Base-by-base conservation (phyloP, 2,797 vertebrate species). In the Oryzias sinensis region DNA sequence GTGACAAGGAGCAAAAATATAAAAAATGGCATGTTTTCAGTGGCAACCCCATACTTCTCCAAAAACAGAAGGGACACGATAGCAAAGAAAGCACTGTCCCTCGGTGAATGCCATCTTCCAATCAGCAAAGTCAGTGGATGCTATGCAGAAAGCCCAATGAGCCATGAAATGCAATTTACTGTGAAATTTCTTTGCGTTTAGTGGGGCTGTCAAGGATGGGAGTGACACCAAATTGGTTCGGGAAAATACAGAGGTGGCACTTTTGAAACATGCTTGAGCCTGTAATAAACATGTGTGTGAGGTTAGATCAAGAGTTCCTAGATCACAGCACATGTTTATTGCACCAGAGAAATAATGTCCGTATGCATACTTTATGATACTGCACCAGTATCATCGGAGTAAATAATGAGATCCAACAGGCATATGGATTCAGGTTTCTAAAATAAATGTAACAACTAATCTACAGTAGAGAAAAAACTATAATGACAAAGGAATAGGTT, bases 251-350 rank as follows among this genome's bases (percentile, higher is more conserved):
- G 95, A 96, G 94, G 93, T 95, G 97, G 95, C 97, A 98, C 96
- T 96, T 93, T 91, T 96, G 96, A 98, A 99, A 99, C 97, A 99
- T 98, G 97, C 96, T 96, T 96, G 92, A 97, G 96, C 96, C 94
- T 95, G 95, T 94, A 97, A 98, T 99, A 98, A 98, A 98, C 97
- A 99, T 99, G 97, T 96, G 94, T 87, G 96, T 97, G 97, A 96
- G 90, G 79, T 94, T 94, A 95, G 95, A 94, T 95, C 87, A 91
- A 91, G 68, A 90, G 77, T 90, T 95, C 95, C 92, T 91, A 80
- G 84, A 93, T 97, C 97, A 97, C 91, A 93, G 93, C 97, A 97
- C 97, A 99, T 99, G 97, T 99, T 99, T 99, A 99, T 98, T 97
- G 94, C 95, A 96, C 93, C 95, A 97, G 90, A 92, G 96, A 92